Percentiles rank a stretch among this genome's conserved stretches.
These are phyloP conservation scores for Corythornis cristatus DNA, from an alignment of 2,113 vertebrate genomes.

Conservation along the genomic window DNA sequence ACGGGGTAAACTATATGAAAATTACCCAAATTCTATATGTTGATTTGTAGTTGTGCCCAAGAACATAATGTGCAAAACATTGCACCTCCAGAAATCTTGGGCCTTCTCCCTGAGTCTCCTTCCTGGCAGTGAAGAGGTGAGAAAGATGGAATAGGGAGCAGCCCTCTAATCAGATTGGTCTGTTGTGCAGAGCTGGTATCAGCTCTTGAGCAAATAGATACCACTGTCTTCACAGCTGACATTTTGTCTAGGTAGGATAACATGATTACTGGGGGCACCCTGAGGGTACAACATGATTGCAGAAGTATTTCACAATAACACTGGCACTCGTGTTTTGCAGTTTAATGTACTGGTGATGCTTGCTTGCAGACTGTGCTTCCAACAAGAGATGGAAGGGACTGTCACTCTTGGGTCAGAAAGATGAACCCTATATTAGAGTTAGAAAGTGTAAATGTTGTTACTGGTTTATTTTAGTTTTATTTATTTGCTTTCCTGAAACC, in stretches of 20 bases:
- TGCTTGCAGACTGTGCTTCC: background rate
- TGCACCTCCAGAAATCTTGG: background rate
- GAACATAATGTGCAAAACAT: background rate
- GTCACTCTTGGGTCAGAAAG: background rate
- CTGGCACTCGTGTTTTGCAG: background rate
- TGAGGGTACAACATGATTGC: background rate
- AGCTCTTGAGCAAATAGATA: background rate
- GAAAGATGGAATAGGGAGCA: background rate
- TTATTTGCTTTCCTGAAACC: background rate
- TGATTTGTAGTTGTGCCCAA: background rate
- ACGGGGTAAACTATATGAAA: too few species aligned
- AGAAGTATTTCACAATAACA: background rate
- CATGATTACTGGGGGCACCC: background rate
- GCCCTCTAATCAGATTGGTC: background rate
- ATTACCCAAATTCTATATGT: too few species aligned
- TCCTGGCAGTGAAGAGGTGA: background rate
- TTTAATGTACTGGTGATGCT: background rate
- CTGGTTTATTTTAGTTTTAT: background rate
- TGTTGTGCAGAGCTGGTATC: background rate
- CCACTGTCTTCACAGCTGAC: background rate
- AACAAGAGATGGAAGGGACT: background rate
- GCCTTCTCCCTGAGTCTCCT: background rate
- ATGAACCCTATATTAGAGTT: background rate
- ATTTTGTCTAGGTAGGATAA: background rate
- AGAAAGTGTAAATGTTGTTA: background rate